Evolutionary conservation across 2,888 invertebrate genomes (phyloP).

Genomic region (Sarcophaga caerulescens): DNA sequence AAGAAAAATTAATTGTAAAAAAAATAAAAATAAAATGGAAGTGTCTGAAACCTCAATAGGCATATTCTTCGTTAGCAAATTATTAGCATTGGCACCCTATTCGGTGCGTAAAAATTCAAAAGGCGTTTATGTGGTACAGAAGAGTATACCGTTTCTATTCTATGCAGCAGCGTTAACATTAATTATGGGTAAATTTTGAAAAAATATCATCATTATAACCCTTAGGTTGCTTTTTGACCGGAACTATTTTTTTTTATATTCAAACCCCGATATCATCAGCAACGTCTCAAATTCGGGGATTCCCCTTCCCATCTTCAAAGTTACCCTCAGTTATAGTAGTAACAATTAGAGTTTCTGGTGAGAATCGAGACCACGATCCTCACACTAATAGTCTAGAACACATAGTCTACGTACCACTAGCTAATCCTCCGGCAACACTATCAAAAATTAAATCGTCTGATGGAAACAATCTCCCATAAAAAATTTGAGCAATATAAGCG

Average conservation of each 20-base stretch:
- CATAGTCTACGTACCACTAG: too few species aligned
- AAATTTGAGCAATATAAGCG: too few species aligned
- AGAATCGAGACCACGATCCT: too few species aligned
- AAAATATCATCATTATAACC: neutral
- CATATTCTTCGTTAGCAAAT: conserved; percentile 78
- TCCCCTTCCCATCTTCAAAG: neutral
- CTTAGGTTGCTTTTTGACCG: too few species aligned
- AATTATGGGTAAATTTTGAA: conserved; percentile 74
- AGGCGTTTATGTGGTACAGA: conserved; percentile 74
- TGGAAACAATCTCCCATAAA: too few species aligned
- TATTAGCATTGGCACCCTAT: conserved; percentile 79
- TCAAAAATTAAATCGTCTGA: too few species aligned
- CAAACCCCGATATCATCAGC: too few species aligned
- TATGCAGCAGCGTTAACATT: conserved; percentile 76
- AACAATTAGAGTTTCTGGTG: too few species aligned
- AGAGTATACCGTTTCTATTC: conserved; percentile 76
- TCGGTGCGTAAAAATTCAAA: conserved; percentile 74
- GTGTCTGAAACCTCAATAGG: conserved; percentile 77
- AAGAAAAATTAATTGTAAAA: neutral
- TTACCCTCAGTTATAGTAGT: neutral
- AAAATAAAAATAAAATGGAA: conserved; percentile 74
- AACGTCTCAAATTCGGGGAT: too few species aligned
- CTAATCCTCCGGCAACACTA: too few species aligned
- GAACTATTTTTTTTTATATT: too few species aligned
- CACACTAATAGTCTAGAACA: too few species aligned